These are phyloP conservation scores for Bombus superbus DNA, from an alignment of 1,140 invertebrate genomes.

Conservation along the genomic window DNA sequence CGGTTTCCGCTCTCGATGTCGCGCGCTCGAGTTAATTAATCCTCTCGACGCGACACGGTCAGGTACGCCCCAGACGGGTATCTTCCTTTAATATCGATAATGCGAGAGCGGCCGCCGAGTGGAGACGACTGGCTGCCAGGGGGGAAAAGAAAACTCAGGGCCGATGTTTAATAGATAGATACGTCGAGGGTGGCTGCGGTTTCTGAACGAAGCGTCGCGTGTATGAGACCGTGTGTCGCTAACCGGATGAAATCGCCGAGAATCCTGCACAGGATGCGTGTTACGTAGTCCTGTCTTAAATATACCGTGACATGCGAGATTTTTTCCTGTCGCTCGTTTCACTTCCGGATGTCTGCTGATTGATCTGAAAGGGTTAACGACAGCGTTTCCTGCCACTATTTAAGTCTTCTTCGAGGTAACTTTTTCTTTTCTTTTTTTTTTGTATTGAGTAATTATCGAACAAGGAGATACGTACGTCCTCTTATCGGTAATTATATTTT, in stretches of 20 bases:
- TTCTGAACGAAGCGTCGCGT: background rate
- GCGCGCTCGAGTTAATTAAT: slow-evolving; percentile 77
- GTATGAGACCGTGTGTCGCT: background rate
- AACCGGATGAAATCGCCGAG: slow-evolving; percentile 2
- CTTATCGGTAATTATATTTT: too few species aligned
- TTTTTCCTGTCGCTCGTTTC: background rate
- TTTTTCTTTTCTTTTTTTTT: background rate
- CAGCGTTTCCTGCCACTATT: background rate
- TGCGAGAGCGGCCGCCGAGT: slow-evolving; percentile 63
- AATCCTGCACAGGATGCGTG: slow-evolving; percentile 5
- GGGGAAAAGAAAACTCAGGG: slow-evolving; percentile 53
- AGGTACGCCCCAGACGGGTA: slow-evolving; percentile 69
- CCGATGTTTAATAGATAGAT: slow-evolving; percentile 67
- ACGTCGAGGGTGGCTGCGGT: slow-evolving; percentile 28
- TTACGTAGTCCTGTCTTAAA: slow-evolving; percentile 16
- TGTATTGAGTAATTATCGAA: background rate
- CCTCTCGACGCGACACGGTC: slow-evolving; percentile 74
- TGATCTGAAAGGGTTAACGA: background rate
- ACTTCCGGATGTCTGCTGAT: background rate
- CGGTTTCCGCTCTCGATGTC: slow-evolving; percentile 75
- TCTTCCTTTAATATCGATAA: slow-evolving; percentile 79
- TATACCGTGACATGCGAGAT: background rate
- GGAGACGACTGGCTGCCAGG: slow-evolving; percentile 41
- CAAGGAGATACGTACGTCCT: too few species aligned
- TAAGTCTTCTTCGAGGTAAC: background rate